These are phyloP conservation scores for Leptestheria dahalacensis DNA, from an alignment of 1,140 invertebrate species.

Conservation along the genomic window DNA sequence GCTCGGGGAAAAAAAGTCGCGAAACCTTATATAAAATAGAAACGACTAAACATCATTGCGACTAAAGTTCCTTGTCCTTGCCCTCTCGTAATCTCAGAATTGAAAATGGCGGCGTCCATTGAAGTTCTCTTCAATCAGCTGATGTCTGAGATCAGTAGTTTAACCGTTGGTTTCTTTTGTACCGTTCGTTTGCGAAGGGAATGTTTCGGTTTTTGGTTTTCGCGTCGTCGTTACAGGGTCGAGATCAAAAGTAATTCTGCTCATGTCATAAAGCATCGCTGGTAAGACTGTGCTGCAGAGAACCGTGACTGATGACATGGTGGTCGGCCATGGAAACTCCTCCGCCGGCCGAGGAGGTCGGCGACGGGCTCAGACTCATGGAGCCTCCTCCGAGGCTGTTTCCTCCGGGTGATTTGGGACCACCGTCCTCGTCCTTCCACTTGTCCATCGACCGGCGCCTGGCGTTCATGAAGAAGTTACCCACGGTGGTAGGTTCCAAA, in stretches of 20 bases:
- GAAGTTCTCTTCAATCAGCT: neutral
- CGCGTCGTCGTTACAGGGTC: neutral
- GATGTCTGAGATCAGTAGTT: neutral
- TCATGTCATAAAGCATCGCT: conserved; percentile 7
- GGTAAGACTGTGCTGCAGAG: conserved; percentile 2
- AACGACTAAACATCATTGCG: too few relatives aligned
- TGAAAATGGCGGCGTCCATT: neutral
- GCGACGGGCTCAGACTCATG: conserved; percentile 1
- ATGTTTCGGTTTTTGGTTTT: too few relatives aligned
- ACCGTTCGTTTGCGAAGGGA: neutral
- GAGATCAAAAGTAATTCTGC: conserved; percentile 1
- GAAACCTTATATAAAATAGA: too few relatives aligned
- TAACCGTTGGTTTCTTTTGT: too few relatives aligned
- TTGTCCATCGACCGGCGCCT: conserved; percentile 93
- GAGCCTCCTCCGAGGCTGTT: conserved; percentile 10
- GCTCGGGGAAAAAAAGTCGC: too few relatives aligned
- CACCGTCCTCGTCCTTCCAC: conserved; percentile 73
- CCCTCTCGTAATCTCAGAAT: neutral
- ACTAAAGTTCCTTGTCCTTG: neutral
- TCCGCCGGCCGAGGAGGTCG: neutral
- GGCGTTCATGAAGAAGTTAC: conserved; percentile 99
- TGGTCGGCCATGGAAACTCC: neutral
- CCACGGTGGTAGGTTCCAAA: conserved; percentile 94
- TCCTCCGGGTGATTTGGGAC: conserved; percentile 10
- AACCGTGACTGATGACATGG: conserved; percentile 9